Conservation (phyloP, 2,888 invertebrate genomes). For the Drosophila anomalata region DNA sequence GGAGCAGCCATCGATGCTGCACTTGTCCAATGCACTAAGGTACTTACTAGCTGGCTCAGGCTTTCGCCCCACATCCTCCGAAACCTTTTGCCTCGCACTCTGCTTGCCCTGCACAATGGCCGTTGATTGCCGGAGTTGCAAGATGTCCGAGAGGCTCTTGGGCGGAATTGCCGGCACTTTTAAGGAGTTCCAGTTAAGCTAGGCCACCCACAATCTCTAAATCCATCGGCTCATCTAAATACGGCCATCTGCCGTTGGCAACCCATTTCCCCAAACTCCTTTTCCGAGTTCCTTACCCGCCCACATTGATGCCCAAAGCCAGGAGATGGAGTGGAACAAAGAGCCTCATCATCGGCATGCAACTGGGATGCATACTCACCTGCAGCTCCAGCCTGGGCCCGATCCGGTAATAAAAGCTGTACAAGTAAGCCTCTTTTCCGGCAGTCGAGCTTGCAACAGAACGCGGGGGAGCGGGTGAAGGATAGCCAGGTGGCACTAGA, state of each 20-base stretch:
- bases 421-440: constrained; percentile 59
- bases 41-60: constrained; percentile 35
- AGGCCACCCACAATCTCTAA: constrained; percentile 19
- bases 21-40: constrained; percentile 39
- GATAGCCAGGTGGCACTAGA: constrained; percentile 15
- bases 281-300: constrained; percentile 8
- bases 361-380: constrained; percentile 52
- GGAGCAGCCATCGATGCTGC: constrained; percentile 34
- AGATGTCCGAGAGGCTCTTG: constrained; percentile 50
- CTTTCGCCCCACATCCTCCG: constrained; percentile 38
- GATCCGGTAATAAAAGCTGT: constrained; percentile 61
- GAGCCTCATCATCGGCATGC: constrained; percentile 57
- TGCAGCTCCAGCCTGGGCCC: constrained; percentile 19
- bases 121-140: constrained; percentile 69
- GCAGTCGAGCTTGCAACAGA: constrained; percentile 11
- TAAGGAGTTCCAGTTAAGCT: constrained; percentile 12
- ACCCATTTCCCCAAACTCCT: constrained; percentile 7
- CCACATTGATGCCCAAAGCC: constrained; percentile 62
- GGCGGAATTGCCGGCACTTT: constrained; percentile 17
- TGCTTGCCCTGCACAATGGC: constrained; percentile 57
- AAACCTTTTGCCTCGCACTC: constrained; percentile 11
- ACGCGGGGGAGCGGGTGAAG: background rate
- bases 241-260: constrained; percentile 21
- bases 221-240: constrained; percentile 45
- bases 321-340: constrained; percentile 40